These are phyloP conservation scores for Formica exsecta DNA, from an alignment of 1,140 invertebrate species.

Conservation along the genomic window DNA sequence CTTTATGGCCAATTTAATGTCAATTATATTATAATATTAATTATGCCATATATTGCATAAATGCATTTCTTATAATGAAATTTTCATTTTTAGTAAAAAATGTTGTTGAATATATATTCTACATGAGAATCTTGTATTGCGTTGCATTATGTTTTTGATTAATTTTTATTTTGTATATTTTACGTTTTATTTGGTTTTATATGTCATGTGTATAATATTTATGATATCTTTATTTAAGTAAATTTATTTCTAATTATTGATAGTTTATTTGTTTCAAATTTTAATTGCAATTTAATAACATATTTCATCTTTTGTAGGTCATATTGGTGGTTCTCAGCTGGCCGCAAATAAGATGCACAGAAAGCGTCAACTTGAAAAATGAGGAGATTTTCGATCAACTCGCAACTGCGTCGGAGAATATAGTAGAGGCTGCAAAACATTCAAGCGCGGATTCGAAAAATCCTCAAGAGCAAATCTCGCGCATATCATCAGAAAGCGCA, in stretches of 20 bases:
- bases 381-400: conserved; percentile 81
- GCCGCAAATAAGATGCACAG: conserved; percentile 72
- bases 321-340: conserved; percentile 81
- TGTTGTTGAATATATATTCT: background rate
- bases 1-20: background rate
- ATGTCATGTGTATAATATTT: background rate
- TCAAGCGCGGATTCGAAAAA: conserved; percentile 65
- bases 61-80: background rate
- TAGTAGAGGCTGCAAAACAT: conserved; percentile 17
- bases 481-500: conserved; percentile 55
- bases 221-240: background rate
- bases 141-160: background rate
- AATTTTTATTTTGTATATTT: conserved; percentile 9
- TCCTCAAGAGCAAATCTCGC: conserved; percentile 14
- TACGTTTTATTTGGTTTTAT: conserved; percentile 1
- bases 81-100: background rate
- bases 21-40: background rate
- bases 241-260: conserved; percentile 16
- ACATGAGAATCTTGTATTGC: background rate
- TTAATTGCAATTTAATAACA: background rate
- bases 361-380: conserved; percentile 53
- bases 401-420: conserved; percentile 79
- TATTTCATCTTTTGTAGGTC: conserved; percentile 72
- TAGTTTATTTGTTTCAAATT: background rate
- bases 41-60: background rate